Percentiles rank a stretch among this genome's conserved stretches.
phyloP scores from a whole-genome alignment of 2,888 invertebrate genomes.

The Drosophila yooni region DNA sequence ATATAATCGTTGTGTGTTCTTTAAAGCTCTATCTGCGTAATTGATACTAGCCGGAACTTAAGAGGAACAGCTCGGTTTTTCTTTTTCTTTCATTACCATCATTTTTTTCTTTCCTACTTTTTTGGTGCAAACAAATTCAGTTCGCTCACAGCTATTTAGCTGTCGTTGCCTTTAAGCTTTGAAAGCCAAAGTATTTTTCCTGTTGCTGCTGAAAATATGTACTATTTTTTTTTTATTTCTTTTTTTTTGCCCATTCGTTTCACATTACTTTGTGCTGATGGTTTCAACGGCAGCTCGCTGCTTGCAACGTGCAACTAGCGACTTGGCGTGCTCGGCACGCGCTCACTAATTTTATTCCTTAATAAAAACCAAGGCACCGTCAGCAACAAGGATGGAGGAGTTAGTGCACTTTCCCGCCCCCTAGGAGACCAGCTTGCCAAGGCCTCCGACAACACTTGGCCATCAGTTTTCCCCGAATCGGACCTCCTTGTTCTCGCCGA shows the following conservation, averaged over 20 bases:
- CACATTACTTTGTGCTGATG: slow-evolving; percentile 58
- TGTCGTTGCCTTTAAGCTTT: slow-evolving; percentile 42
- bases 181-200: slow-evolving; percentile 25
- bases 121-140: slow-evolving; percentile 38
- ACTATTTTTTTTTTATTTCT: slow-evolving; percentile 51
- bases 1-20: background rate
- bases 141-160: slow-evolving; percentile 46
- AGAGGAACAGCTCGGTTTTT: background rate
- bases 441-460: slow-evolving; percentile 10
- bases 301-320: slow-evolving; percentile 47
- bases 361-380: slow-evolving; percentile 67
- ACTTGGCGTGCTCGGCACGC: slow-evolving; percentile 73
- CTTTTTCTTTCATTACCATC: background rate
- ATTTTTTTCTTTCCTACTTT: background rate
- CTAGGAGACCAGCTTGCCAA: slow-evolving; percentile 11
- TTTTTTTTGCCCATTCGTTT: slow-evolving; percentile 67
- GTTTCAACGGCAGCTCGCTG: slow-evolving; percentile 25
- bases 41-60: background rate
- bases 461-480: slow-evolving; percentile 5
- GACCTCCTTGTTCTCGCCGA: slow-evolving; percentile 13
- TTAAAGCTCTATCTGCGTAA: slow-evolving; percentile 2
- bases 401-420: slow-evolving; percentile 32
- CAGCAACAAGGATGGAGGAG: slow-evolving; percentile 41
- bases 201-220: slow-evolving; percentile 50
- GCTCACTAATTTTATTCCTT: slow-evolving; percentile 78